A percentile compares a stretch with the other conserved stretches of the same genome.
Evolutionary conservation across 2,888 invertebrate species (phyloP).

Genomic region (Therioaphis trifolii): DNA sequence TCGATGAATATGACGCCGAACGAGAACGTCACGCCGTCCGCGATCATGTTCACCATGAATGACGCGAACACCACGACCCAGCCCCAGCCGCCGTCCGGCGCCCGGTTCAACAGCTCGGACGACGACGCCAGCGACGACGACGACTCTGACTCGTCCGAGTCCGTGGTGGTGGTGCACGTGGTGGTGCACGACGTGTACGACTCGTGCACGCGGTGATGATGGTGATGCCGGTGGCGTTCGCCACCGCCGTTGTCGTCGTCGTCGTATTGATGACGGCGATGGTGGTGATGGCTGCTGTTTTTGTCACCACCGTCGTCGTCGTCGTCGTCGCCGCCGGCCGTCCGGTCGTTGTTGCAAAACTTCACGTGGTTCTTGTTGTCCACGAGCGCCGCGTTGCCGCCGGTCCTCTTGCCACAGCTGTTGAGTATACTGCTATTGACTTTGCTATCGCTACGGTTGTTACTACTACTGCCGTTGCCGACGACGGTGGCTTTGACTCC

Average conservation of each 20-base stretch:
- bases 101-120: constrained; percentile 75
- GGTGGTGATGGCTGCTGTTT: constrained; percentile 24
- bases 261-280: constrained; percentile 41
- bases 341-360: constrained; percentile 44
- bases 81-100: constrained; percentile 92
- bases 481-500: background rate
- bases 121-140: constrained; percentile 57
- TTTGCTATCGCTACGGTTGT: background rate
- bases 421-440: background rate
- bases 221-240: constrained; percentile 61
- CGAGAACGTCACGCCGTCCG: constrained; percentile 91
- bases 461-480: background rate
- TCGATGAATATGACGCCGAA: constrained; percentile 91
- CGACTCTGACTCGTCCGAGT: constrained; percentile 63
- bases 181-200: constrained; percentile 59
- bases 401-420: background rate
- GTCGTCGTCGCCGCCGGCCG: constrained; percentile 36
- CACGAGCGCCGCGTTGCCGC: background rate
- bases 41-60: constrained; percentile 89
- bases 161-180: constrained; percentile 36
- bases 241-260: constrained; percentile 35
- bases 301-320: background rate
- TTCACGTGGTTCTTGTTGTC: constrained; percentile 51
- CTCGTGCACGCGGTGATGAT: constrained; percentile 58
- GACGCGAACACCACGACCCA: constrained; percentile 92